Base-by-base conservation (phyloP, 2,888 invertebrate genomes). In the Phymatocera aterrima region DNA sequence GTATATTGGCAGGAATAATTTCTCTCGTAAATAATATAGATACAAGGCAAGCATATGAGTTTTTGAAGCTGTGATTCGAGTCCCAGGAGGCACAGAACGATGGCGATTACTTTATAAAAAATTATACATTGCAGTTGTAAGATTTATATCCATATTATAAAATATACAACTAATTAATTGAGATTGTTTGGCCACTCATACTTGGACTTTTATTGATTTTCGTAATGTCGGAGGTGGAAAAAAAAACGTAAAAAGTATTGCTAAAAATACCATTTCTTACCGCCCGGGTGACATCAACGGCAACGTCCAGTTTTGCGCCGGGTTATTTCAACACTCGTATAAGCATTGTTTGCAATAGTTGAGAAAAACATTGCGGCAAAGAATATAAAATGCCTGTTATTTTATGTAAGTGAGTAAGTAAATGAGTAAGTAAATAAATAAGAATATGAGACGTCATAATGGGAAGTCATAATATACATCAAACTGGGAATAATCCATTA, bases 311-410 rank as follows among this genome's bases (percentile, higher is more conserved):
- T 46, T 46, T 43, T 43, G 15, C 46, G 43, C 68, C 12, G 46
- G 43, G 21, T 24, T 51, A 51, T 68, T 68, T 68, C 68, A 68
- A 68, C 68, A 68, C 46, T 68, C 43, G 43, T 28, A 54, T 6
- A 46, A 28, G 31, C 34, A 68, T 68, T 68, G 68, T 68, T 68
- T 43, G 68, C 28, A 68, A 68, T 21, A 68, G 68, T 68, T 68
- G 24, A 68, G 68, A 68, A 68, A 68, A 68, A 68, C 28, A 68
- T 68, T 68, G 46, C 68, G 46, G 68, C 68, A 68, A 68, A 68
- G n/a, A 68, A 68, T n/a, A n/a, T 68, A 43, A 68, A 68, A 68
- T 68, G 68, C 43, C 68, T 68, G 68, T 68, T 43, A 68, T 68
- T 68, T 68, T 46, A 68, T 46, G 28, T 46, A 68, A 68, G 68